Percentiles rank a stretch among this genome's conserved stretches.
These are phyloP conservation scores for Poeciliopsis occidentalis DNA, from an alignment of 2,113 vertebrate genomes.

Conservation along the genomic window DNA sequence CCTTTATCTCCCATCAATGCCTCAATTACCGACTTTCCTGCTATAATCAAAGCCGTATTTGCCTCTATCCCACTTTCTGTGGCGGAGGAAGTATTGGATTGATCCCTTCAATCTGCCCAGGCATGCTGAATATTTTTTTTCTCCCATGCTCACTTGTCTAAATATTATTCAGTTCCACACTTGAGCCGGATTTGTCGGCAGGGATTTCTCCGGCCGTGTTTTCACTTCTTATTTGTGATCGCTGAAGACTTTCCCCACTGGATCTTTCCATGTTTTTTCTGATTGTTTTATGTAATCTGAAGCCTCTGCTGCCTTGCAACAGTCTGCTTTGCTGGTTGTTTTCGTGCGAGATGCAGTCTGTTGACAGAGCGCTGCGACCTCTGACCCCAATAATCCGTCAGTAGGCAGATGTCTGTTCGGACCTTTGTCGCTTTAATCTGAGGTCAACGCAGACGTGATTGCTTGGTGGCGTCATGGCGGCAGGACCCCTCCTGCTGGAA, in stretches of 20 bases:
- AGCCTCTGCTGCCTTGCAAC: conserved; percentile 25
- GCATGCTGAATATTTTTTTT: conserved; percentile 70
- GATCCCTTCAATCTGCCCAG: conserved; percentile 66
- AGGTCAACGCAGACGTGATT: conserved; percentile 25
- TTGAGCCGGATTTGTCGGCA: conserved; percentile 73
- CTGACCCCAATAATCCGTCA: conserved; percentile 36
- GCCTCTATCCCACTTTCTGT: conserved; percentile 54
- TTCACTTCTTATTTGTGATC: conserved; percentile 43
- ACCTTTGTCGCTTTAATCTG: conserved; percentile 9
- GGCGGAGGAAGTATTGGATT: conserved; percentile 73
- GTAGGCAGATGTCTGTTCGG: conserved; percentile 40
- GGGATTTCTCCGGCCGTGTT: conserved; percentile 67
- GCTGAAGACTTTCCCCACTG: conserved; percentile 40
- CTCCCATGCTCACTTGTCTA: conserved; percentile 65
- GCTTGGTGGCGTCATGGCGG: background rate
- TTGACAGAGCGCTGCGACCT: conserved; percentile 30
- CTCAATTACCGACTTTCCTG: conserved; percentile 45
- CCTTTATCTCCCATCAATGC: conserved; percentile 39
- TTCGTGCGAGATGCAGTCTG: conserved; percentile 28
- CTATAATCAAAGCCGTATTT: conserved; percentile 58
- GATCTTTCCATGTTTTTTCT: conserved; percentile 1
- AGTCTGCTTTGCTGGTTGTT: conserved; percentile 42
- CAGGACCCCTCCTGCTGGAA: conserved; percentile 5
- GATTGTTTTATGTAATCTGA: conserved; percentile 50
- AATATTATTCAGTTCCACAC: conserved; percentile 73